A percentile compares a stretch with the other conserved stretches of the same genome.
Evolutionary conservation across 2,113 vertebrate species (phyloP).

Genomic region (Arizona elegans): DNA sequence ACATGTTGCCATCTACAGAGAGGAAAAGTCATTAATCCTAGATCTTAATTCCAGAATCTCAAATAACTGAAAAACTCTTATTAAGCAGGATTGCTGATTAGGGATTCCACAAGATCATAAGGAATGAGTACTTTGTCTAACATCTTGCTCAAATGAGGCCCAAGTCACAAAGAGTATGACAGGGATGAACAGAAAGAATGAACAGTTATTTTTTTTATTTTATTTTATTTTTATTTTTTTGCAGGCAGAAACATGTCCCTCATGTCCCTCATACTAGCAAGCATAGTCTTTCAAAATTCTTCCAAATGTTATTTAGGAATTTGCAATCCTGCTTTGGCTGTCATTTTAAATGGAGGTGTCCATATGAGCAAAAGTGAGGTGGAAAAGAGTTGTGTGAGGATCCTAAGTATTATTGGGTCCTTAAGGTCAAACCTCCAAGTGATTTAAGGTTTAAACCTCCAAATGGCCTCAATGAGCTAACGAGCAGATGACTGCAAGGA

Average conservation of each 20-base stretch:
- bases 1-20: background rate
- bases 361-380: too few species aligned
- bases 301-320: background rate
- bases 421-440: too few species aligned
- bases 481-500: background rate
- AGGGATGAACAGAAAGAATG: background rate
- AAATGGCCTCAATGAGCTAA: background rate
- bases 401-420: background rate
- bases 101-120: background rate
- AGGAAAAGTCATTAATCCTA: background rate
- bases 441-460: too few species aligned
- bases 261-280: too few species aligned
- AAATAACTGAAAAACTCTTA: background rate
- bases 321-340: background rate
- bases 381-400: too few species aligned
- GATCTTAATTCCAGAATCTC: background rate
- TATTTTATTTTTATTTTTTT: background rate
- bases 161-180: background rate
- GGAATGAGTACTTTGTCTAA: background rate
- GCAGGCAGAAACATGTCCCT: background rate
- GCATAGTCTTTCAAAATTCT: background rate
- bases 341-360: background rate
- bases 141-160: background rate
- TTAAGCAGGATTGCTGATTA: background rate
- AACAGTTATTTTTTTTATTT: background rate